Conservation (phyloP, 2,797 vertebrate species). For the Falco columbarius region DNA sequence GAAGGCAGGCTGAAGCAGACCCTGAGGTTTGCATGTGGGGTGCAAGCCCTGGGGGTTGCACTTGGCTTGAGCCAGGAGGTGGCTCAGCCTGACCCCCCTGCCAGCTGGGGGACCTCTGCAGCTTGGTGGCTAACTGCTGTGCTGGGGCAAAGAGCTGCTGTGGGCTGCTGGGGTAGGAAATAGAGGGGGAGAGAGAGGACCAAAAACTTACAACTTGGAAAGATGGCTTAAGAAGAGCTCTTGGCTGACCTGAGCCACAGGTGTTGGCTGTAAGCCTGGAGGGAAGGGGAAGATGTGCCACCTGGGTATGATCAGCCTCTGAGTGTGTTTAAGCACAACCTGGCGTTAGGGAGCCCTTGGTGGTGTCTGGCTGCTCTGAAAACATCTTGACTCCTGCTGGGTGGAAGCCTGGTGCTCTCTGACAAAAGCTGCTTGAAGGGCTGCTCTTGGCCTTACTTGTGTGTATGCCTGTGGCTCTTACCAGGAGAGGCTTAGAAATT, state of each 20-base stretch:
- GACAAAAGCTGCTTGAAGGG: background rate
- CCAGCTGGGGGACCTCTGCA: background rate
- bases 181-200: rapidly evolving
- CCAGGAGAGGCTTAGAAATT: background rate
- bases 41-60: rapidly evolving
- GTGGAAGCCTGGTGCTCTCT: background rate
- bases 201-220: background rate
- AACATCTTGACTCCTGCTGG: rapidly evolving
- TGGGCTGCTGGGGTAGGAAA: background rate
- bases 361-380: background rate
- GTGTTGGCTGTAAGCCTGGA: background rate
- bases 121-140: background rate
- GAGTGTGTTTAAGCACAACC: background rate
- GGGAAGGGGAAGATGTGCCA: background rate
- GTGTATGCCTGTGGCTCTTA: background rate
- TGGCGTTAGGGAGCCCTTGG: background rate
- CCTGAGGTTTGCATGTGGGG: background rate
- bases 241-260: background rate
- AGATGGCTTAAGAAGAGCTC: background rate
- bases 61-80: background rate
- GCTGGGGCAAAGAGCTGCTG: background rate
- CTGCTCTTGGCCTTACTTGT: background rate
- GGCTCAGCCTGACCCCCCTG: background rate
- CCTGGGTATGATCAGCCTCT: background rate
- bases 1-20: background rate